Percentiles rank a stretch among this genome's conserved stretches.
phyloP scores from a whole-genome alignment of 1,140 invertebrate species.

The Aporrectodea caliginosa region DNA sequence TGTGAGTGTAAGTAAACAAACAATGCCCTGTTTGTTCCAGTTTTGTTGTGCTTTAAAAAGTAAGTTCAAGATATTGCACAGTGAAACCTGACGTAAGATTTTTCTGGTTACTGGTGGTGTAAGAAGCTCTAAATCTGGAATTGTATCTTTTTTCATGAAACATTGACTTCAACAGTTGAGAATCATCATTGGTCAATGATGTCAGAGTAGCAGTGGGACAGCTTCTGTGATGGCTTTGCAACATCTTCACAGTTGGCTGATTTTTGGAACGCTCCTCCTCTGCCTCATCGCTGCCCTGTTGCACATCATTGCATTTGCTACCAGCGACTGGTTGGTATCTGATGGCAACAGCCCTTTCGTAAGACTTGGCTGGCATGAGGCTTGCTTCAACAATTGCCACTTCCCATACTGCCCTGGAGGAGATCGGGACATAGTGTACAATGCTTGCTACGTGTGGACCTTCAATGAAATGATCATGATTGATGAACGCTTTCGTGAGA shows the following conservation, averaged over 20 bases:
- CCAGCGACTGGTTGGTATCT: slow-evolving; percentile 25
- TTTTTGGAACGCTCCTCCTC: neutral
- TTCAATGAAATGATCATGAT: slow-evolving; percentile 19
- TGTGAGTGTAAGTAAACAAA: too few relatives aligned
- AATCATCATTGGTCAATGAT: too few relatives aligned
- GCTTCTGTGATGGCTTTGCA: too few relatives aligned
- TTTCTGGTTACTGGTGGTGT: too few relatives aligned
- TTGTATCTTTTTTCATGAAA: too few relatives aligned
- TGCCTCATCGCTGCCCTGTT: slow-evolving; percentile 14
- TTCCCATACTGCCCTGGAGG: slow-evolving; percentile 22
- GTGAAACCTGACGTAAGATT: too few relatives aligned
- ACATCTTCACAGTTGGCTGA: slow-evolving; percentile 1
- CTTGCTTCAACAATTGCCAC: slow-evolving; percentile 30
- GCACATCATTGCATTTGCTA: slow-evolving; percentile 25
- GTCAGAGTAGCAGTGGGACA: too few relatives aligned
- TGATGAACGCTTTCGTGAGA: slow-evolving; percentile 24
- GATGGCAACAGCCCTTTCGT: slow-evolving; percentile 27
- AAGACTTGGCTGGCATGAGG: slow-evolving; percentile 26
- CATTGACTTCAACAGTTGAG: too few relatives aligned
- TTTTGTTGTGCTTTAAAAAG: too few relatives aligned
- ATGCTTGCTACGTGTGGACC: slow-evolving; percentile 23
- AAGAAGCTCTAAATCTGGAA: too few relatives aligned
- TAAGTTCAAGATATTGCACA: too few relatives aligned
- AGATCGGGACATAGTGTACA: slow-evolving; percentile 13
- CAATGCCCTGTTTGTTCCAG: too few relatives aligned